Conservation (phyloP, 2,888 invertebrate genomes). For the Stictocephala bisonia region DNA sequence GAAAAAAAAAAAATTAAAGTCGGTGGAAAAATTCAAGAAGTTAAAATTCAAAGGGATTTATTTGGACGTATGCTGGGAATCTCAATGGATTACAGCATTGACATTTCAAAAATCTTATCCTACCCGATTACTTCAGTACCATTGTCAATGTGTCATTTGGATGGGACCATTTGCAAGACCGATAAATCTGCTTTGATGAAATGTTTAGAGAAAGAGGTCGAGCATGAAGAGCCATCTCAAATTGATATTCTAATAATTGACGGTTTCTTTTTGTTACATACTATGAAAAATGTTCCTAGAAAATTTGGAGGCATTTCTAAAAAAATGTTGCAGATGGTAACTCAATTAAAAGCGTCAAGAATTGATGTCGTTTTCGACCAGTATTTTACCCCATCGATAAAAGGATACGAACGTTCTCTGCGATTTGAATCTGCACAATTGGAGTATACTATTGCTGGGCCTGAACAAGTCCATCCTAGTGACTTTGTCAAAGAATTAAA, state of each 20-base stretch:
- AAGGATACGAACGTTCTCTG: conserved; percentile 60
- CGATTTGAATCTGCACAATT: conserved; percentile 55
- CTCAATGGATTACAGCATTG: neutral
- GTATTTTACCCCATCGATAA: conserved; percentile 61
- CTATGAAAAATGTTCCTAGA: conserved; percentile 59
- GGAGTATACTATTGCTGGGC: conserved; percentile 56
- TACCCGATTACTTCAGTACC: too few relatives aligned
- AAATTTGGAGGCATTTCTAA: conserved; percentile 60
- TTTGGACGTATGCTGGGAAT: too few relatives aligned
- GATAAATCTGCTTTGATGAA: neutral
- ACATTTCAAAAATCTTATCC: neutral
- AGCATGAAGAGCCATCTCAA: conserved; percentile 46
- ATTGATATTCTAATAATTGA: conserved; percentile 60
- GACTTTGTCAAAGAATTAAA: conserved; percentile 57
- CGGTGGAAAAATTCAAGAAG: conserved; percentile 1
- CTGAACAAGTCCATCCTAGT: conserved; percentile 57
- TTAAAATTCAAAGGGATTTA: neutral
- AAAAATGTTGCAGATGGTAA: conserved; percentile 57
- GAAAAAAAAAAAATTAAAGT: conserved; percentile 1
- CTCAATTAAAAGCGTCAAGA: conserved; percentile 46
- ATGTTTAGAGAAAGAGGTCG: neutral
- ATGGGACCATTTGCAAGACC: conserved; percentile 12
- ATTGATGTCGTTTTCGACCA: conserved; percentile 58
- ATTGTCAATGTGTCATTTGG: conserved; percentile 15
- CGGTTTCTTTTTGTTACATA: conserved; percentile 61